Base-by-base conservation (phyloP, 2,888 invertebrate genomes). In the Pyrocoelia pectoralis region DNA sequence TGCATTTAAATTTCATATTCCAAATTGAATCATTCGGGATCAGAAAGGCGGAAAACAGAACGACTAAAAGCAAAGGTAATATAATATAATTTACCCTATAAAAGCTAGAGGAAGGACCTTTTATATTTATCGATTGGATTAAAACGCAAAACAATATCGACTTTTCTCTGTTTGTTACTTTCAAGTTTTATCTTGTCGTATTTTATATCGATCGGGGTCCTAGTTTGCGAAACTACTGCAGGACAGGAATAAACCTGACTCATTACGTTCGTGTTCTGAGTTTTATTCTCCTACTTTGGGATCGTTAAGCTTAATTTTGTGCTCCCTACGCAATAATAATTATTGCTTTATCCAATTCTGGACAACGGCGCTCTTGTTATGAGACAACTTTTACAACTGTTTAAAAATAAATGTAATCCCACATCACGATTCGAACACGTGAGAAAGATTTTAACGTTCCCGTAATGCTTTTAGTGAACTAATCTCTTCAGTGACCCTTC, bases 1-100 rank as follows among this genome's bases (percentile, higher is more conserved):
- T 58, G 63, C 63, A 63, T 63, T 63, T 63, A 63, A 63, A 63
- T 63, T 63, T 63, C 63, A 63, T 63, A 63, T 63, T 63, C 50
- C 41, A 63, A 63, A 63, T 63, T 63, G 63, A 63, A 63, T 63
- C 63, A 59, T 50, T 51, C 55, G 55, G 63, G 63, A 63, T 63
- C 63, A 55, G 63, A 63, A 56, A 55, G 51, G 63, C 58, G 58
- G 58, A 63, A 63, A 54, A 63, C 63, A 58, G 58, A 53, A 54
- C 63, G 63, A 63, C 57, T 63, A 63, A 63, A 58, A 63, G 63
- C 63, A 63, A 63, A 63, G 49, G 54, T 63, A 63, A 63, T 55
- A 46, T 49, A 63, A 63, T 63, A 58, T 63, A 55, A 40, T 51
- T n/a, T n/a, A n/a, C 24, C 24, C 41, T 50, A 49, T 54, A 55